These are phyloP conservation scores for Mallotus villosus DNA, from an alignment of 2,797 vertebrate genomes.

Conservation along the genomic window DNA sequence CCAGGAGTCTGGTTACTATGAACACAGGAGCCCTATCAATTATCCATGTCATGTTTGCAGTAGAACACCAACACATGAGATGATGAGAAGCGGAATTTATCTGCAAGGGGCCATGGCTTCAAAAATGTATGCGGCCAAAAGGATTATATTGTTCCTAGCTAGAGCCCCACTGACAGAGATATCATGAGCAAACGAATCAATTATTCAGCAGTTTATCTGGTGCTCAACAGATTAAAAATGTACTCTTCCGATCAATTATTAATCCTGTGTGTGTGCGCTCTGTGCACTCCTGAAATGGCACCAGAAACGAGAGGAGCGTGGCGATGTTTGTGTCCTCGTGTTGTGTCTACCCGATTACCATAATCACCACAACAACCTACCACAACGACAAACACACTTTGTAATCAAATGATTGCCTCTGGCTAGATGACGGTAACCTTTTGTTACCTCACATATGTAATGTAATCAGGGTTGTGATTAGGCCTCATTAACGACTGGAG, in stretches of 20 bases:
- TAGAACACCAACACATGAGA: slow-evolving; percentile 58
- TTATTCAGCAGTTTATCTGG: slow-evolving; percentile 64
- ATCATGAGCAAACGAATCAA: slow-evolving; percentile 54
- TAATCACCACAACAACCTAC: slow-evolving; percentile 57
- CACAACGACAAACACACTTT: slow-evolving; percentile 62
- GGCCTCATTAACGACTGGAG: slow-evolving; percentile 68
- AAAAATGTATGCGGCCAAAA: slow-evolving; percentile 35
- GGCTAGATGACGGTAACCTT: slow-evolving; percentile 63
- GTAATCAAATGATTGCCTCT: slow-evolving; percentile 63
- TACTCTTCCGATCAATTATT: slow-evolving; percentile 33
- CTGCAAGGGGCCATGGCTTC: slow-evolving; percentile 42
- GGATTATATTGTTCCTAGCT: slow-evolving; percentile 46
- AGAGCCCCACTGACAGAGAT: slow-evolving; percentile 35
- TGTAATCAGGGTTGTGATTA: slow-evolving; percentile 66
- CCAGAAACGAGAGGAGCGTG: slow-evolving; percentile 7
- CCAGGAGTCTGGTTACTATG: slow-evolving; percentile 26
- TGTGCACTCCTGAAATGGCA: slow-evolving; percentile 25
- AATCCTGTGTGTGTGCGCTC: slow-evolving; percentile 52
- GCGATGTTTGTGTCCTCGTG: neutral
- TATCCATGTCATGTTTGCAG: slow-evolving; percentile 27
- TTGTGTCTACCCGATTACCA: slow-evolving; percentile 6
- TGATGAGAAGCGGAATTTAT: slow-evolving; percentile 45
- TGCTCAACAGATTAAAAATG: slow-evolving; percentile 63
- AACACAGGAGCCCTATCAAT: slow-evolving; percentile 40
- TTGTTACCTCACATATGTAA: slow-evolving; percentile 63